Evolutionary conservation across 2,797 vertebrate genomes (phyloP).

Genomic region (Oreochromis mossambicus): DNA sequence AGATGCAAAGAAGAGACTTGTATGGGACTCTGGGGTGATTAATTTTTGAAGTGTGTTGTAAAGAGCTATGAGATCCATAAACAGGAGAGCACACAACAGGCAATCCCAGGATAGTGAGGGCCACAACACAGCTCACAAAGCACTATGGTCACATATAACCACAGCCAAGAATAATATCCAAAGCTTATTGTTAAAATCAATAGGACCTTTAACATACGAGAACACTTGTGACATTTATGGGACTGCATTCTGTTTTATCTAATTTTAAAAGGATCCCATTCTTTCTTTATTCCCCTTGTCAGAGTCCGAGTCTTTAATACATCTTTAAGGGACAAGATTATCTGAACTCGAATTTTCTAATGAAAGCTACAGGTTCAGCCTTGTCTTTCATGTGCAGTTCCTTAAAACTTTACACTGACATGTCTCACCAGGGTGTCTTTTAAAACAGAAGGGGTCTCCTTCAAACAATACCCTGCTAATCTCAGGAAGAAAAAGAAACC

Average conservation of each 20-base stretch:
- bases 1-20: conserved; percentile 56
- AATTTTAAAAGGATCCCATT: not conserved
- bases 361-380: not conserved
- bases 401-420: not conserved
- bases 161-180: conserved; percentile 1
- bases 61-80: conserved; percentile 75
- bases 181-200: conserved; percentile 30
- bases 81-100: conserved; percentile 64
- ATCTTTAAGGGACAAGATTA: not conserved
- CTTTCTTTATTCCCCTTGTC: not conserved
- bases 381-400: not conserved
- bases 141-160: conserved; percentile 42
- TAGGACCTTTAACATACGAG: conserved; percentile 17
- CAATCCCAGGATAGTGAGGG: conserved; percentile 49
- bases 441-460: conserved; percentile 33
- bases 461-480: conserved; percentile 55
- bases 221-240: not conserved
- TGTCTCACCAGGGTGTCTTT: conserved; percentile 11
- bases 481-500: conserved; percentile 49
- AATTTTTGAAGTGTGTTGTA: conserved; percentile 75
- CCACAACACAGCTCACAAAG: conserved; percentile 52
- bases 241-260: not conserved
- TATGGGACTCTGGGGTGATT: conserved; percentile 71
- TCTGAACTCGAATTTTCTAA: conserved; percentile 1
- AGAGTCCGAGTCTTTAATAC: not conserved